Conservation (phyloP, 2,888 invertebrate genomes). For the Macrophya annulata region DNA sequence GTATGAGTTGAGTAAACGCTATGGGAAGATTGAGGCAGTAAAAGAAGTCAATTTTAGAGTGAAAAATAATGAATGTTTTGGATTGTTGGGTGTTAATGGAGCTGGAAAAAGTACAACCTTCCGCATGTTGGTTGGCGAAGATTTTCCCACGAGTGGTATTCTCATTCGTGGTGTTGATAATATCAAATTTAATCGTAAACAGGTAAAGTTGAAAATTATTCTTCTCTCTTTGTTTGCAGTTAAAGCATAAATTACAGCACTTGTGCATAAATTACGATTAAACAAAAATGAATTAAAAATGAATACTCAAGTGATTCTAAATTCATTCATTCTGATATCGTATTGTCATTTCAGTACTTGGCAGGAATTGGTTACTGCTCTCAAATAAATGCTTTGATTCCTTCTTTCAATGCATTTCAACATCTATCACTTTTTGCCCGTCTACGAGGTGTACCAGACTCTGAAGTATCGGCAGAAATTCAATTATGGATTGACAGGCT, state of each 20-base stretch:
- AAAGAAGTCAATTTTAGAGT: slow-evolving; percentile 88
- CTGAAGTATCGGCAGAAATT: slow-evolving; percentile 80
- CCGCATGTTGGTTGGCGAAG: slow-evolving; percentile 94
- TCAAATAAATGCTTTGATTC: slow-evolving; percentile 91
- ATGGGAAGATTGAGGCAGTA: slow-evolving; percentile 89
- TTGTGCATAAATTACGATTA: background rate
- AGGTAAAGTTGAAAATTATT: slow-evolving; percentile 64
- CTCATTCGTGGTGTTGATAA: slow-evolving; percentile 71
- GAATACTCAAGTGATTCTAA: too few relatives aligned
- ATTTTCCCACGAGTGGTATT: slow-evolving; percentile 76
- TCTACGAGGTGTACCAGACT: slow-evolving; percentile 84
- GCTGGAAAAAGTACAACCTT: slow-evolving; percentile 95
- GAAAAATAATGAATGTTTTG: slow-evolving; percentile 89
- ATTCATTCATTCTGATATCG: background rate
- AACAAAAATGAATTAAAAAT: background rate
- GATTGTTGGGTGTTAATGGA: slow-evolving; percentile 91
- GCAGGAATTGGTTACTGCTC: slow-evolving; percentile 94
- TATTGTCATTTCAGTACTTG: slow-evolving; percentile 82
- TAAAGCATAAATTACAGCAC: too few relatives aligned
- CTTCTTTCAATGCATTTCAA: slow-evolving; percentile 88
- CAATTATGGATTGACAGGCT: slow-evolving; percentile 83
- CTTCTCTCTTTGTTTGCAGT: background rate
- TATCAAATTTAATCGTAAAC: slow-evolving; percentile 64
- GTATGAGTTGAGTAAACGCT: slow-evolving; percentile 87
- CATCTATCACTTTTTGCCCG: slow-evolving; percentile 87